These are phyloP conservation scores for Trissonchulus latispiculum DNA, from an alignment of 2,888 invertebrate genomes.

Conservation along the genomic window DNA sequence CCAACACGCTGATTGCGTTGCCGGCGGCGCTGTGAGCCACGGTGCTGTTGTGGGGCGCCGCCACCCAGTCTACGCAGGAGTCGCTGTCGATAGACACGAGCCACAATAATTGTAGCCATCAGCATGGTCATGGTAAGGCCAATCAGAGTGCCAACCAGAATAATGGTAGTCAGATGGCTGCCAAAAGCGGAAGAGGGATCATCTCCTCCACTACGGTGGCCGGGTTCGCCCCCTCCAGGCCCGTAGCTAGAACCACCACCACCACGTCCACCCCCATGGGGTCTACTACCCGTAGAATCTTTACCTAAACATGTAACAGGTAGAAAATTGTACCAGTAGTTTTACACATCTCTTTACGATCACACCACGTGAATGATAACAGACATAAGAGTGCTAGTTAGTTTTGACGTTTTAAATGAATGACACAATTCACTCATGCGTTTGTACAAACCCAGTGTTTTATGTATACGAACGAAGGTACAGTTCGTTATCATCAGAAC, in stretches of 20 bases:
- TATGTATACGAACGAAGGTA: too few relatives aligned
- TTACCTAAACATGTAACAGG: too few relatives aligned
- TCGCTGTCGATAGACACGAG: constrained; percentile 26
- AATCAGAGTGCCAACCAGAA: constrained; percentile 25
- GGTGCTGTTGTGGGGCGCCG: neutral
- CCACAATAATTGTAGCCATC: constrained; percentile 24
- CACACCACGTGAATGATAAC: too few relatives aligned
- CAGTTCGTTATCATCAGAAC: too few relatives aligned
- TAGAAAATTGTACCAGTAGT: too few relatives aligned
- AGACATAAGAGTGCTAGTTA: too few relatives aligned
- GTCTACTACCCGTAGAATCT: too few relatives aligned
- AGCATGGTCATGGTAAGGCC: constrained; percentile 24
- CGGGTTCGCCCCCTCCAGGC: neutral
- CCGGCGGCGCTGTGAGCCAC: neutral
- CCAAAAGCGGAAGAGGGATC: neutral
- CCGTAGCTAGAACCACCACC: neutral
- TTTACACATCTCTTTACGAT: too few relatives aligned
- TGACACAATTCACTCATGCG: too few relatives aligned
- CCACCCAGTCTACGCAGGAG: constrained; percentile 21
- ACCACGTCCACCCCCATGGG: neutral
- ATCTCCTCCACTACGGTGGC: neutral
- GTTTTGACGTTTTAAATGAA: too few relatives aligned
- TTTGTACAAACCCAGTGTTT: too few relatives aligned
- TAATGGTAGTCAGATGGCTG: constrained; percentile 17
- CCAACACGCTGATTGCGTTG: too few relatives aligned